Percentiles rank a stretch among this genome's conserved stretches.
Evolutionary conservation across 2,113 vertebrate species (phyloP).

Genomic region (Mobula birostris): DNA sequence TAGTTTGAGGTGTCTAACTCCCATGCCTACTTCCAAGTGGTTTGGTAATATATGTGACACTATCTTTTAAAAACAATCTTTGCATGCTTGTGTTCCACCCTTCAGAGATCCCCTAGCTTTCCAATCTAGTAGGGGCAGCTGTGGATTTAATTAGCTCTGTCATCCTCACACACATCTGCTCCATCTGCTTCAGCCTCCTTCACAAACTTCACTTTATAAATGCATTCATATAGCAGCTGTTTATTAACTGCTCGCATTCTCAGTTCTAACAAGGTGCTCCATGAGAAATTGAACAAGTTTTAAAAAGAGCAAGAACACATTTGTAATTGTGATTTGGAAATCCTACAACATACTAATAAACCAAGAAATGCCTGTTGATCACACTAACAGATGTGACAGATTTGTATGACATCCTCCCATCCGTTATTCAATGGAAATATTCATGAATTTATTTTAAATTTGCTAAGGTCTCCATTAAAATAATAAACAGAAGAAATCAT

Average conservation of each 20-base stretch:
- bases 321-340: background rate
- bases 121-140: constrained; percentile 12
- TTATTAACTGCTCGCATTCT: constrained; percentile 15
- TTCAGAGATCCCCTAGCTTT: constrained; percentile 7
- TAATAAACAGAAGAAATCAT: background rate
- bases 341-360: background rate
- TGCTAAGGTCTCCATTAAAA: background rate
- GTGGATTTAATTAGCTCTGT: constrained; percentile 29
- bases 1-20: background rate
- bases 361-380: background rate
- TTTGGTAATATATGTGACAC: background rate
- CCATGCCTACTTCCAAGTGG: background rate
- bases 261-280: background rate
- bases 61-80: background rate
- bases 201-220: constrained; percentile 26
- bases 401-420: background rate
- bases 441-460: background rate
- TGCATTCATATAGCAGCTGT: constrained; percentile 30
- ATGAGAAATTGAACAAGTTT: background rate
- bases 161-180: constrained; percentile 28
- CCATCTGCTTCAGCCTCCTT: background rate
- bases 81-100: background rate
- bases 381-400: background rate
- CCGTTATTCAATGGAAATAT: background rate
- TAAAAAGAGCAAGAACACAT: background rate